These are phyloP conservation scores for Muscina levida DNA, from an alignment of 2,888 invertebrate genomes.

Conservation along the genomic window DNA sequence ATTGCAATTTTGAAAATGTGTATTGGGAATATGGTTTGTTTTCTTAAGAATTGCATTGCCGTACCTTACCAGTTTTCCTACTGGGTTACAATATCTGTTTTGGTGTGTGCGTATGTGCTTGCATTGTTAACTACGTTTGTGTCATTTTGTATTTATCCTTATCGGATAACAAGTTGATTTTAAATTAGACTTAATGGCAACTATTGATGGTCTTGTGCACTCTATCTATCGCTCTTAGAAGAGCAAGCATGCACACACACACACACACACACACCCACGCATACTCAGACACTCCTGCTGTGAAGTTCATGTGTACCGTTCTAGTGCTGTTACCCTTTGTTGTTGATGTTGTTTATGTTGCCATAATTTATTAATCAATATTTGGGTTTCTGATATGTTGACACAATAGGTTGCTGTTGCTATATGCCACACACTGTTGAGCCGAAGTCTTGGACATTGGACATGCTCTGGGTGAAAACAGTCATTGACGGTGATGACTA, in stretches of 20 bases:
- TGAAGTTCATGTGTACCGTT: background rate
- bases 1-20: no score
- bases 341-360: background rate
- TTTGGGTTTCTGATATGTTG: conserved; percentile 26
- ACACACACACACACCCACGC: background rate
- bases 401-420: background rate
- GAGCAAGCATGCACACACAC: background rate
- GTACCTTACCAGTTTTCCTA: no score
- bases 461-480: background rate
- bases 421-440: background rate
- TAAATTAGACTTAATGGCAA: conserved; percentile 34
- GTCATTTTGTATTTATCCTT: background rate
- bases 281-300: background rate
- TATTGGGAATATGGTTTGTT: no score
- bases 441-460: no score
- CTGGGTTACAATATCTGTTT: no score
- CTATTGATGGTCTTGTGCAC: conserved; percentile 4
- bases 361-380: conserved; percentile 36
- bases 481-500: background rate
- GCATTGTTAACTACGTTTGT: background rate
- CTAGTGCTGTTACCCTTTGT: background rate
- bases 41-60: no score
- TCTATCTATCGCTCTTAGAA: no score
- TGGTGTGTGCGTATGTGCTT: background rate
- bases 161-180: conserved; percentile 10